phyloP scores from a whole-genome alignment of 2,888 invertebrate genomes.

The Drosophila neotestacea region DNA sequence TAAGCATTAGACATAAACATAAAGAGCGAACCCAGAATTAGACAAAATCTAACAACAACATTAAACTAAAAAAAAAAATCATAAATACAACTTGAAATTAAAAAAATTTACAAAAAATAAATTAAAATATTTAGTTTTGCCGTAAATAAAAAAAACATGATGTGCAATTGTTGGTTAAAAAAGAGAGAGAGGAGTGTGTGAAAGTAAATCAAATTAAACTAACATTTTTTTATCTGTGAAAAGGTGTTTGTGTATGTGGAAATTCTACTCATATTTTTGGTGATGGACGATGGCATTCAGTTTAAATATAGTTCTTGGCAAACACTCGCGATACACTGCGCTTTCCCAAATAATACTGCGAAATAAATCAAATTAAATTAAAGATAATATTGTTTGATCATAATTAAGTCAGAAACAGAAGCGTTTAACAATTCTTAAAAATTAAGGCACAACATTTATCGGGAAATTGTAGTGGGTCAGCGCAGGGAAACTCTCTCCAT shows the following conservation, averaged over 20 bases:
- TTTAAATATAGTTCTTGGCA: constrained; percentile 77
- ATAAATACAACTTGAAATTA: constrained; percentile 12
- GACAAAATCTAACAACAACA: constrained; percentile 26
- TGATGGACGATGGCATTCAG: constrained; percentile 59
- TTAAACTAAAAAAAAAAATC: constrained; percentile 19
- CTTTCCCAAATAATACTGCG: constrained; percentile 83
- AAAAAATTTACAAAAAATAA: constrained; percentile 2
- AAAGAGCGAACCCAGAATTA: constrained; percentile 12
- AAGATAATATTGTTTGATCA: constrained; percentile 55
- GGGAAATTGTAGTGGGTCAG: constrained; percentile 40
- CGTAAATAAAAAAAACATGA: constrained; percentile 20
- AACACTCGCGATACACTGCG: constrained; percentile 82
- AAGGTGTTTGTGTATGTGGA: constrained; percentile 50
- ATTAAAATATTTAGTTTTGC: constrained; percentile 37
- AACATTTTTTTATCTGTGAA: constrained; percentile 55
- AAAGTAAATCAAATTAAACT: constrained; percentile 59
- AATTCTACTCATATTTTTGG: constrained; percentile 62
- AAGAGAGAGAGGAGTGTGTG: constrained; percentile 5
- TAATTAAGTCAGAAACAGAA: constrained; percentile 32
- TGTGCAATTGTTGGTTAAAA: constrained; percentile 58
- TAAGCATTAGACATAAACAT: constrained; percentile 22
- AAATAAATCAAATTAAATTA: constrained; percentile 76
- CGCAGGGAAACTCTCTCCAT: constrained; percentile 42
- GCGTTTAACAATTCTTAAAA: constrained; percentile 33
- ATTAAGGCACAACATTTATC: constrained; percentile 37